phyloP scores from a whole-genome alignment of 1,140 invertebrate genomes.

The Drosophila sproati region DNA sequence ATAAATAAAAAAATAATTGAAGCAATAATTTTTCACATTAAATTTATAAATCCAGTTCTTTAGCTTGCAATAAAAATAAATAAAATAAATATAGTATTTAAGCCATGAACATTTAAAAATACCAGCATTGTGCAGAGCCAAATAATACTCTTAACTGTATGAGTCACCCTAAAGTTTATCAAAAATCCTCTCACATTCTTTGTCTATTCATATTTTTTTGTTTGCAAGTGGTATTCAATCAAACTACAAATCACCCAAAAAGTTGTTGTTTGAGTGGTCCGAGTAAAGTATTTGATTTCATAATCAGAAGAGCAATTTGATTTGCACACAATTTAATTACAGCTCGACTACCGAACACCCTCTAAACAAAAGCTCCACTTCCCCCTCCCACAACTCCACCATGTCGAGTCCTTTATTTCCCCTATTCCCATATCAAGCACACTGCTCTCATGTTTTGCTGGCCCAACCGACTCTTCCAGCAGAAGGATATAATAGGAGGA shows the following conservation, averaged over 20 bases:
- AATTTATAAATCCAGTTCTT: not conserved
- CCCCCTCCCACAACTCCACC: not conserved
- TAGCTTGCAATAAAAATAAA: no score
- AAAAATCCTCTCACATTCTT: not conserved
- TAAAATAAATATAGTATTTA: not conserved
- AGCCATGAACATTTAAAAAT: no score
- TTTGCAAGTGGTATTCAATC: not conserved
- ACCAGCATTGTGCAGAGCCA: no score
- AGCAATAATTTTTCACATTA: not conserved
- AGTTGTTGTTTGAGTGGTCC: not conserved
- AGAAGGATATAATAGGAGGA: constrained; percentile 1
- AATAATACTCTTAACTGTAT: no score
- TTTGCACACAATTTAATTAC: constrained; percentile 47
- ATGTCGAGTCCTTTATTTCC: not conserved
- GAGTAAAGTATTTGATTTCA: constrained; percentile 36
- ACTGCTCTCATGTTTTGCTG: constrained; percentile 1
- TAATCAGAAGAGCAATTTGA: constrained; percentile 38
- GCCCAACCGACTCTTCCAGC: constrained; percentile 4
- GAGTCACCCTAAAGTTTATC: no score
- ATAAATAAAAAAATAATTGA: no score
- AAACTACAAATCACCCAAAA: not conserved
- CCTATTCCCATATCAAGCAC: constrained; percentile 28
- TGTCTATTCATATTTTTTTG: not conserved
- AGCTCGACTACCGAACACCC: constrained; percentile 23
- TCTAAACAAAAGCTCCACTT: constrained; percentile 6